These are phyloP conservation scores for Cossypha dichroa DNA, from an alignment of 2,797 vertebrate genomes.

Conservation along the genomic window DNA sequence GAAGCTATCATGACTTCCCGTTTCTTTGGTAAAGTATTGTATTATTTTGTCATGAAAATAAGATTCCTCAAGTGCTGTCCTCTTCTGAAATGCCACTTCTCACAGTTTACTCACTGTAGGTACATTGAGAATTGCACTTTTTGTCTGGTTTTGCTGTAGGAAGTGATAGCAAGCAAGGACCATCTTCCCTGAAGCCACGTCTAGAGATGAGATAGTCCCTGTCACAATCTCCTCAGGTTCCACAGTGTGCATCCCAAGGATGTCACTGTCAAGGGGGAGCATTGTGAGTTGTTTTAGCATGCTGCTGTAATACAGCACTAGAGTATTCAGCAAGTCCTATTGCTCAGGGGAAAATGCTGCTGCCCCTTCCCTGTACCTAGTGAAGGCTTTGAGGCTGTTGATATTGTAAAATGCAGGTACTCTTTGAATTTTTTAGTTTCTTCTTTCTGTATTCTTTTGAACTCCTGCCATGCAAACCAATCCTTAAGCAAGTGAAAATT, in stretches of 20 bases:
- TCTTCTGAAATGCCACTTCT: background rate
- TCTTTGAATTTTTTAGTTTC: rapidly evolving
- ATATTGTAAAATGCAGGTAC: background rate
- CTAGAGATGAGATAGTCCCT: background rate
- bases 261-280: background rate
- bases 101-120: background rate
- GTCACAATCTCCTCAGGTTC: rapidly evolving
- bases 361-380: background rate
- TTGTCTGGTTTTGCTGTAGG: background rate
- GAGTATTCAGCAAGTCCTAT: background rate
- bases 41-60: background rate
- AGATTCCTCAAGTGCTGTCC: background rate
- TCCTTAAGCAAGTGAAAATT: background rate
- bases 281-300: background rate
- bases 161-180: background rate
- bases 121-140: rapidly evolving
- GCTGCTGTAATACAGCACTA: background rate
- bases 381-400: background rate
- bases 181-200: rapidly evolving
- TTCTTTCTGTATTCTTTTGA: background rate
- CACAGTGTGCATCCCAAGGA: rapidly evolving
- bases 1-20: background rate
- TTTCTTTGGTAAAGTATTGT: background rate
- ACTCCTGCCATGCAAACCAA: background rate
- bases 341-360: background rate